These are phyloP conservation scores for Gortyna flavago DNA, from an alignment of 2,888 invertebrate species.

Conservation along the genomic window DNA sequence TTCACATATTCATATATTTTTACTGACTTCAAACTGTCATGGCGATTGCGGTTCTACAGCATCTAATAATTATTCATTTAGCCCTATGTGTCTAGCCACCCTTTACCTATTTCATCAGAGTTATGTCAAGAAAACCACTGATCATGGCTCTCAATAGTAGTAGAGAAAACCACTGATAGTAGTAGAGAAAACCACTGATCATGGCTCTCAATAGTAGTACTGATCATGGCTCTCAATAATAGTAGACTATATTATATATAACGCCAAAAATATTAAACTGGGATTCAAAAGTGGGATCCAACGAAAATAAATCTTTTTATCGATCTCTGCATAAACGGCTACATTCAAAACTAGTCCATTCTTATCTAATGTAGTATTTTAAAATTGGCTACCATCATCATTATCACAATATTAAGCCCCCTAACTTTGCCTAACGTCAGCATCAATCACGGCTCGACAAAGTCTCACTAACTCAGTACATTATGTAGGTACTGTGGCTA, in stretches of 20 bases:
- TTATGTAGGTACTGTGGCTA: slow-evolving; percentile 14
- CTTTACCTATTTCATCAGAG: no score
- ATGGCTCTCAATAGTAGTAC: no score
- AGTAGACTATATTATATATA: no score
- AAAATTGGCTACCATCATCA: neutral
- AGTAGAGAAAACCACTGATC: no score
- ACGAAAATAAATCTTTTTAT: no score
- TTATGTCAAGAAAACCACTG: neutral
- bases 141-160: no score
- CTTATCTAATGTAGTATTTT: neutral
- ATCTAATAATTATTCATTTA: neutral
- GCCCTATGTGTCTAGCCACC: neutral
- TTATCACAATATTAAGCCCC: neutral
- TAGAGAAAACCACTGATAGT: no score
- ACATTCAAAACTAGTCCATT: neutral
- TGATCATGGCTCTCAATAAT: no score
- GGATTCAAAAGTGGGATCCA: no score
- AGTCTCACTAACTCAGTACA: slow-evolving; percentile 18
- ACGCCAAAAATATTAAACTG: no score
- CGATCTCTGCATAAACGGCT: neutral
- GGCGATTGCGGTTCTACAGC: neutral
- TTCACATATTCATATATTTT: neutral
- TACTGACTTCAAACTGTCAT: neutral
- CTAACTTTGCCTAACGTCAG: slow-evolving; percentile 12
- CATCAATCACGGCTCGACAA: slow-evolving; percentile 39